A percentile compares a stretch with the other conserved stretches of the same genome.
Conservation (phyloP, 2,888 invertebrate species). For the Eristalis intricaria region DNA sequence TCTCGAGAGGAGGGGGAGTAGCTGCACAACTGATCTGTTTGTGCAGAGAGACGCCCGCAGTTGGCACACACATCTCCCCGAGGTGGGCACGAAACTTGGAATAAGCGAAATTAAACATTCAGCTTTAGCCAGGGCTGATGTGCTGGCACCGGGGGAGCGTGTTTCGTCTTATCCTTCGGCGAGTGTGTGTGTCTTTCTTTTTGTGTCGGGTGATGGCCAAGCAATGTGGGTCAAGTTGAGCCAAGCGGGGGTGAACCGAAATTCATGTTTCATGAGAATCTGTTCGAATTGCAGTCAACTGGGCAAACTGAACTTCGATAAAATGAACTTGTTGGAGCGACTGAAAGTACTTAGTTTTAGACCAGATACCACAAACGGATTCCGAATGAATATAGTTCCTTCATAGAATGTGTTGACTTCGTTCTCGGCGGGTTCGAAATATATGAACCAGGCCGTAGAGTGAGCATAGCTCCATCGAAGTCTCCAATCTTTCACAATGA, state of each 20-base stretch:
- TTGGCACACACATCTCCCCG: conserved; percentile 18
- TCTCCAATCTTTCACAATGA: too few relatives aligned
- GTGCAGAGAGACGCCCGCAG: not conserved
- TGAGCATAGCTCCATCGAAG: too few relatives aligned
- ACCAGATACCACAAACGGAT: too few relatives aligned
- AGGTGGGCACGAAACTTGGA: conserved; percentile 25
- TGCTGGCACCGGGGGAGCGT: not conserved
- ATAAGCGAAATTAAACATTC: conserved; percentile 30
- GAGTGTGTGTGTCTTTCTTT: not conserved
- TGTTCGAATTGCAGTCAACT: not conserved
- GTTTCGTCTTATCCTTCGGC: not conserved
- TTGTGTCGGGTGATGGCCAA: not conserved
- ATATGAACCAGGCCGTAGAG: too few relatives aligned
- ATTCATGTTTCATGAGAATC: not conserved
- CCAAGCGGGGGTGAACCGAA: not conserved
- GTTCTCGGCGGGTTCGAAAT: too few relatives aligned
- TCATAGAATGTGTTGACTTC: too few relatives aligned
- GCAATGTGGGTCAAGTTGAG: conserved; percentile 45
- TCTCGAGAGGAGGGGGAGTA: not conserved
- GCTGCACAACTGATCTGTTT: not conserved
- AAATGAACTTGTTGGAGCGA: too few relatives aligned
- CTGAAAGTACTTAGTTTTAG: too few relatives aligned
- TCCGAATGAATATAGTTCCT: too few relatives aligned
- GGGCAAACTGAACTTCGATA: too few relatives aligned
- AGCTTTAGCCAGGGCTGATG: not conserved